These are phyloP conservation scores for Criorhina ranunculi DNA, from an alignment of 2,888 invertebrate genomes.

Conservation along the genomic window DNA sequence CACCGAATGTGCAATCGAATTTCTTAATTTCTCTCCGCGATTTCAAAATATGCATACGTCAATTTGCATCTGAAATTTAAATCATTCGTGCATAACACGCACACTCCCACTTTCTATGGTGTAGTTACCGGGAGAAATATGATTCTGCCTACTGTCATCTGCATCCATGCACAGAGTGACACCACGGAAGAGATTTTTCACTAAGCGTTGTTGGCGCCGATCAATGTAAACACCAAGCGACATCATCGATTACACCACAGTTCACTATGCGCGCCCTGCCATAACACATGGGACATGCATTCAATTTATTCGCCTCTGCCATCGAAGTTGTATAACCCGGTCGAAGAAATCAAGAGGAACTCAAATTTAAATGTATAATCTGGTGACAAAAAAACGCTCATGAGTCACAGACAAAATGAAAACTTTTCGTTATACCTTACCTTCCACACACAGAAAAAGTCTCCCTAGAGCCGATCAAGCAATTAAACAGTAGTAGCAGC, in stretches of 20 bases:
- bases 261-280: slow-evolving; percentile 5
- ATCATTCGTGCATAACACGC: slow-evolving; percentile 51
- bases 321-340: slow-evolving; percentile 31
- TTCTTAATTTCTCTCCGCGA: slow-evolving; percentile 26
- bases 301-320: slow-evolving; percentile 1
- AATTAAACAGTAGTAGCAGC: slow-evolving; percentile 24
- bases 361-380: slow-evolving; percentile 28
- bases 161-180: background rate
- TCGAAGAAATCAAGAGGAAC: slow-evolving; percentile 33
- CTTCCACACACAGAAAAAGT: background rate
- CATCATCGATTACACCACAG: slow-evolving; percentile 27
- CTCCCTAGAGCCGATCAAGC: background rate
- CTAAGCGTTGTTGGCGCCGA: slow-evolving; percentile 25
- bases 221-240: slow-evolving; percentile 10
- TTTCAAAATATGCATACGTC: slow-evolving; percentile 37
- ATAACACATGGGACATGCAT: slow-evolving; percentile 27
- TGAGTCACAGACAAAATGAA: slow-evolving; percentile 7
- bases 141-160: slow-evolving; percentile 24
- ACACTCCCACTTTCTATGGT: slow-evolving; percentile 35
- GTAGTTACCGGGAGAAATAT: background rate
- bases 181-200: slow-evolving; percentile 25
- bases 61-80: slow-evolving; percentile 64
- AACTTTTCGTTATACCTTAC: background rate
- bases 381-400: background rate
- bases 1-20: slow-evolving; percentile 33